Evolutionary conservation across 2,113 vertebrate genomes (phyloP).

Genomic region (Sminthopsis crassicaudata): DNA sequence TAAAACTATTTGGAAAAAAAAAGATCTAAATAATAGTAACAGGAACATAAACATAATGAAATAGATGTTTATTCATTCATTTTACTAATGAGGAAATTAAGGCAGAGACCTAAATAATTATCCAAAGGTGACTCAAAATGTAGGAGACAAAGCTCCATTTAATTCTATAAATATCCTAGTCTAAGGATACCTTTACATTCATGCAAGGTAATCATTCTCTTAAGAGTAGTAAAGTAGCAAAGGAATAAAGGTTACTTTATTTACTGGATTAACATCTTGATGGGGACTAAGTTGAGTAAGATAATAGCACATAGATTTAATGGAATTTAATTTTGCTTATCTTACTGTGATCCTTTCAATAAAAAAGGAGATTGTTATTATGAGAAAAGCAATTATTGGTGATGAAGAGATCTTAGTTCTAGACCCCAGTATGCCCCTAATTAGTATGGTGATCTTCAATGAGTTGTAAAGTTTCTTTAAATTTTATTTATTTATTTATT

Average conservation of each 20-base stretch:
- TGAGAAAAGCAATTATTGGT: background rate
- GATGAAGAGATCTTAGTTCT: background rate
- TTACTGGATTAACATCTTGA: background rate
- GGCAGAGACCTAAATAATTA: background rate
- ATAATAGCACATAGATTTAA: background rate
- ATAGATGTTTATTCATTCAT: background rate
- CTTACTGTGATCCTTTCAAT: background rate
- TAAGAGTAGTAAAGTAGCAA: background rate
- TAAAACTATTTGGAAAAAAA: background rate
- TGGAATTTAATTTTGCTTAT: background rate
- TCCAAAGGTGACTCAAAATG: background rate
- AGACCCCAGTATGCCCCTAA: constrained; percentile 1
- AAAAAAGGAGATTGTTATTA: background rate
- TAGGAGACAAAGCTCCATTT: background rate
- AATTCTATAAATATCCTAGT: background rate
- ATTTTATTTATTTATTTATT: too few relatives aligned
- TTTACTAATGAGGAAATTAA: background rate
- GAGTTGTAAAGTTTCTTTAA: background rate
- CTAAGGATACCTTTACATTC: background rate
- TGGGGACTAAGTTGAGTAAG: background rate
- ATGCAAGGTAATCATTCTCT: background rate
- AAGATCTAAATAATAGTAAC: background rate
- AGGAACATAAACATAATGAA: background rate
- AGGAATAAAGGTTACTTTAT: background rate
- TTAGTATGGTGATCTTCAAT: background rate